Base-by-base conservation (phyloP, 2,888 invertebrate genomes). In the Caenorhabditis uteleia region DNA sequence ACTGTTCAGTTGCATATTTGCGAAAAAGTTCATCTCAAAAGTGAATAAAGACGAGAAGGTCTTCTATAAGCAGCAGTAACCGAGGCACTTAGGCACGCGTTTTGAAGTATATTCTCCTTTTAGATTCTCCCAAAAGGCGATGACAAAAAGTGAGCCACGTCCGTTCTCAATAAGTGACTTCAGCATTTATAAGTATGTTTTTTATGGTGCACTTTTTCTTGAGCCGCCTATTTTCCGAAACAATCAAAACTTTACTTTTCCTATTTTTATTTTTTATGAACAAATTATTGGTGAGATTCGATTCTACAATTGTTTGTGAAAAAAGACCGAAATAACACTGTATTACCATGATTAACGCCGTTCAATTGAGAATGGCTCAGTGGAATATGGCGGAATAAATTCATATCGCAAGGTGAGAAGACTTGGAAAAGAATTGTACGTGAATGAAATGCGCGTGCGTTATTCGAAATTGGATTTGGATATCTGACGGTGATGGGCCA, bases 341-440 rank as follows among this genome's bases (percentile, higher is more conserved):
- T 6, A 27, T 40, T 59, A 80, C 80, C 80, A 64, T 74, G 72
- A 48, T 80, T 80, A 57, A 79, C 77, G 34, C 74, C 77, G 25
- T 74, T 59, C 18, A 80, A 58, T 31, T 74, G 71, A 2, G 77
- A 78, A 48, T 79, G 67, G 42, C 55, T 50, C 29, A 80, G 60
- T 1, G 80, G 79, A 68, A 80, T 80, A 56, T 79, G 79, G 21
- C 75, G 77, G 48, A 80, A 80, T 43, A 78, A 72, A 64, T 80
- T 79, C 64, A 70, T 70, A 18, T 16, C n/a, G n/a, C n/a, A n/a
- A n/a, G n/a, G n/a, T n/a, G n/a, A 29, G 7, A 29, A 10, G 31
- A 14, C 14, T 29, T 29, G 14, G 31, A 29, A 10, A 29, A 29
- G 14, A 29, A 10, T 10, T 10, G 14, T 29, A 29, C 31, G 31